Evolutionary conservation across 2,113 vertebrate genomes (phyloP).

Genomic region (Archocentrus centrarchus): DNA sequence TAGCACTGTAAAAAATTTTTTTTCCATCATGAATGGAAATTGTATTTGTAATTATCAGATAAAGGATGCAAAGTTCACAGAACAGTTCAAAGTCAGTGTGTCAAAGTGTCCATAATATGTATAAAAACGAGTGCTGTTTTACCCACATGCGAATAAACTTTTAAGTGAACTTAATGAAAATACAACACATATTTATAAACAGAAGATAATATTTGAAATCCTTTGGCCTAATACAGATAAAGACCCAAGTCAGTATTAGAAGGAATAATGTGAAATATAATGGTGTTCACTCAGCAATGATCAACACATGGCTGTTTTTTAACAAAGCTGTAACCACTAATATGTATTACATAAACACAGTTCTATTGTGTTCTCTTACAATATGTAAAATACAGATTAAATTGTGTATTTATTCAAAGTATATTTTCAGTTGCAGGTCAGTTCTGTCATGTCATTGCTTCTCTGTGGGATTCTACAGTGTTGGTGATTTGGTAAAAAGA

Average conservation of each 20-base stretch:
- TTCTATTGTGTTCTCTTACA: not conserved
- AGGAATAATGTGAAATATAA: not conserved
- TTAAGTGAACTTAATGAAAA: not conserved
- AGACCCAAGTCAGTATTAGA: not conserved
- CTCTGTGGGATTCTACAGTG: not conserved
- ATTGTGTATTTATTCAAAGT: too few species aligned
- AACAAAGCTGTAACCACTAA: not conserved
- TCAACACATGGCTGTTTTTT: not conserved
- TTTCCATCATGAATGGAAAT: too few species aligned
- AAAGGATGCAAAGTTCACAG: slow-evolving; percentile 3
- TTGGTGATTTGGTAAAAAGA: not conserved
- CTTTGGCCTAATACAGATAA: not conserved
- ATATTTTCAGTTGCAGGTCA: not conserved
- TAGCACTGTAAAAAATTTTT: not conserved
- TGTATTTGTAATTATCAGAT: not conserved
- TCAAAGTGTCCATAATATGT: not conserved
- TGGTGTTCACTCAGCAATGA: not conserved
- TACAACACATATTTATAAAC: not conserved
- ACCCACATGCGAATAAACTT: not conserved
- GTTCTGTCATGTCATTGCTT: not conserved
- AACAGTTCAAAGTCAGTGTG: not conserved
- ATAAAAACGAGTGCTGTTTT: not conserved
- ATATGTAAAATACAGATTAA: not conserved
- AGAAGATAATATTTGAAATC: not conserved
- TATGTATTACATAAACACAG: not conserved